Conservation (phyloP, 2,797 vertebrate species). For the Acipenser ruthenus region DNA sequence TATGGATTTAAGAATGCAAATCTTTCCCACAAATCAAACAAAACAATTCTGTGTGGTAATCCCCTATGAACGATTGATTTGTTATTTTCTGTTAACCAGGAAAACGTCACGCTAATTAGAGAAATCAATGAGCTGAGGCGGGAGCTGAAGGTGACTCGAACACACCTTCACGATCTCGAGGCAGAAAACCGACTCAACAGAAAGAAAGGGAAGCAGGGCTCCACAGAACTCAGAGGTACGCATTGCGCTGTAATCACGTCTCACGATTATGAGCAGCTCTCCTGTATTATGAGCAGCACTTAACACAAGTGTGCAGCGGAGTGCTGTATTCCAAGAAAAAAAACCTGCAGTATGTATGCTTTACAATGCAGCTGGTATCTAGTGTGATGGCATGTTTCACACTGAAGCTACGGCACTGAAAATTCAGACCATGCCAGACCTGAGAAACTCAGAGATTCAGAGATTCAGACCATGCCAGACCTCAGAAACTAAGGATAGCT, state of each 20-base stretch:
- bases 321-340: neutral
- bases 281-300: no score
- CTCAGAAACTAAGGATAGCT: no score
- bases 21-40: neutral
- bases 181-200: slow-evolving; percentile 25
- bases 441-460: no score
- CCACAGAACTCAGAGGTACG: slow-evolving; percentile 34
- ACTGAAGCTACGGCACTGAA: slow-evolving; percentile 19
- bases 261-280: no score
- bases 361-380: no score
- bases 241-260: slow-evolving; percentile 20
- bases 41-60: neutral
- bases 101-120: slow-evolving; percentile 74
- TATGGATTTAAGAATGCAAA: neutral
- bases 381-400: no score
- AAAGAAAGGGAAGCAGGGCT: slow-evolving; percentile 28
- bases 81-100: slow-evolving; percentile 49
- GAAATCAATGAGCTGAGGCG: slow-evolving; percentile 75
- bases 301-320: no score
- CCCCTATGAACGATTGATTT: neutral
- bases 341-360: no score
- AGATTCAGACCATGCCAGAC: no score
- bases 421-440: slow-evolving; percentile 9
- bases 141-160: slow-evolving; percentile 57
- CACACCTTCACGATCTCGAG: slow-evolving; percentile 52